phyloP scores from a whole-genome alignment of 2,113 vertebrate genomes.

The pig (Sus scrofa) region DNA sequence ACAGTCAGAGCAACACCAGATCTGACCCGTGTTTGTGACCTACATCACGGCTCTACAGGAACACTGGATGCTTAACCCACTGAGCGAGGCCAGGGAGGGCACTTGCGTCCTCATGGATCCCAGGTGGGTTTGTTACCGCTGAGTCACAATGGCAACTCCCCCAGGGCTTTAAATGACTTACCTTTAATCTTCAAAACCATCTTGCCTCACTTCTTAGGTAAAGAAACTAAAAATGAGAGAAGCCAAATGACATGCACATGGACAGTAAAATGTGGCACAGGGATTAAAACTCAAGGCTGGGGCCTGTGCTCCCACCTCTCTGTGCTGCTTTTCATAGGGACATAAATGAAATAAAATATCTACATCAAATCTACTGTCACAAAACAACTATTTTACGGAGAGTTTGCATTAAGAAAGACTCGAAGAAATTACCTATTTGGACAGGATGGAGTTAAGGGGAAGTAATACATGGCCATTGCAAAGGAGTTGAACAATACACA shows the following conservation, averaged over 20 bases:
- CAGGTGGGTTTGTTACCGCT: too few species aligned
- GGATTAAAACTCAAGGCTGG: not conserved
- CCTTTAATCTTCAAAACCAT: not conserved
- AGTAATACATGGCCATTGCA: not conserved
- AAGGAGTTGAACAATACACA: not conserved
- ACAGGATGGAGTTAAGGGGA: not conserved
- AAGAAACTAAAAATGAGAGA: constrained; percentile 22
- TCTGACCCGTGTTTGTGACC: too few species aligned
- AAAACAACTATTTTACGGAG: not conserved
- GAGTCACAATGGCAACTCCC: too few species aligned
- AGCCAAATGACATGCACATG: not conserved
- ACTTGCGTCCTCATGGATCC: too few species aligned
- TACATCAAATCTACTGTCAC: not conserved
- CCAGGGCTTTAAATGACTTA: constrained; percentile 15
- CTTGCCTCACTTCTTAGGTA: constrained; percentile 1
- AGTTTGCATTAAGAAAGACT: not conserved
- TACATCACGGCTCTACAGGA: too few species aligned
- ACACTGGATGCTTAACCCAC: too few species aligned
- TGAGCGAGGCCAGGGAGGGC: too few species aligned
- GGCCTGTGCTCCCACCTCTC: not conserved
- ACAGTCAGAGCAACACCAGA: too few species aligned
- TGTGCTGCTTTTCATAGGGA: not conserved
- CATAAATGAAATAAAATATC: not conserved
- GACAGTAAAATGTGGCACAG: not conserved
- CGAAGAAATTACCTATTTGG: not conserved